Base-by-base conservation (phyloP, 2,888 invertebrate genomes). In the Ethmia dodecea region DNA sequence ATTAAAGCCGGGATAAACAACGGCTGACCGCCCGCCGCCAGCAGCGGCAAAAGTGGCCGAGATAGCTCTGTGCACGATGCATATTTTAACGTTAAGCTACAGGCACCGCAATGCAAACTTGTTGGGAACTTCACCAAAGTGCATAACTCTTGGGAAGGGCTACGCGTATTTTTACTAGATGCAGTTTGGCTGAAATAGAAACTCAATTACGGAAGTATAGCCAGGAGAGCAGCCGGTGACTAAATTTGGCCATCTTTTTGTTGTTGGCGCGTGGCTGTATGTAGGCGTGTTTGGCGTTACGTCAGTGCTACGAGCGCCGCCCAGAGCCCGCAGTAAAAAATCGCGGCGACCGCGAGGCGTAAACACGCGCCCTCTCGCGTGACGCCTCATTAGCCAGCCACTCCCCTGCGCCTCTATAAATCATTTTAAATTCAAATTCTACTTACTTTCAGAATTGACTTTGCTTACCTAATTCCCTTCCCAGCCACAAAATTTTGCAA, bases 391-490 rank as follows among this genome's bases (percentile, higher is more conserved):
- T 84, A 86, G 81, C 79, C 79, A 86, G 81, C 79, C 79, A 74
- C 84, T 79, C 80, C 81, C 81, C 77, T 66, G 65, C 64, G 64
- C 75, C 63, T 77, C 75, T 76, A 84, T 84, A 84, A 84, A 86
- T 84, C 83, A 86, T 84, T 84, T 83, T 76, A 84, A 84, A 84
- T 84, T 86, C 79, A 80, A 84, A 84, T 84, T 81, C 66, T 79
- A 81, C 81, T 79, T 80, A 79, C 77, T 76, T 77, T 77, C 62
- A 73, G 74, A 79, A 83, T 84, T 78, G 76, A 79, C 79, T 84
- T 81, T 77, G 74, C 76, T 72, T 73, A 74, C 78, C 70, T 80
- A 79, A 83, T 81, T 79, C 76, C 69, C 65, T 68, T 69, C 58
- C 66, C 65, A 65, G 60, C 75, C 77, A 71, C 79, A 69, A 73